These are phyloP conservation scores for Lampris incognitus DNA, from an alignment of 2,113 vertebrate species.

Conservation along the genomic window DNA sequence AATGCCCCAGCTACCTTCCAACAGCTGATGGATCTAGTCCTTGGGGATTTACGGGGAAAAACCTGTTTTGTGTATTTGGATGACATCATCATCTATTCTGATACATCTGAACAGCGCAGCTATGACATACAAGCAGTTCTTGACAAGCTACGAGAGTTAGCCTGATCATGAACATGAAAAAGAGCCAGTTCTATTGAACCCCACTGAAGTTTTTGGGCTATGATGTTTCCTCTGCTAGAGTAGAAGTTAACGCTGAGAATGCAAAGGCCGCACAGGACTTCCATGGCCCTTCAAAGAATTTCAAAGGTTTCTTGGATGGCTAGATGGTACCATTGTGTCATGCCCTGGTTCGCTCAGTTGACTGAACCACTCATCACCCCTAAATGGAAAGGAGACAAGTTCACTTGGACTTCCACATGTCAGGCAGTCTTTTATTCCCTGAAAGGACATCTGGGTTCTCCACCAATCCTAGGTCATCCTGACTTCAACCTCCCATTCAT, in stretches of 20 bases:
- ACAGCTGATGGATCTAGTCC: conserved; percentile 7
- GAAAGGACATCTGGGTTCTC: background rate
- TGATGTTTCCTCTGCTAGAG: background rate
- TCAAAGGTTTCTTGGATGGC: conserved; percentile 3
- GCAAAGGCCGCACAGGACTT: background rate
- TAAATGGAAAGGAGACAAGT: conserved; percentile 1
- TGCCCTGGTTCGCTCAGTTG: background rate
- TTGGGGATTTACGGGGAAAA: conserved; percentile 1
- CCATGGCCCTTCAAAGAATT: background rate
- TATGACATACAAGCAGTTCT: conserved; percentile 17
- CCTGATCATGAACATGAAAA: conserved; percentile 27
- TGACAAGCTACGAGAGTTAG: background rate
- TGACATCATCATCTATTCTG: conserved; percentile 32
- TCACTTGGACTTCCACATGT: background rate
- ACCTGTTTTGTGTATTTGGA: conserved; percentile 32
- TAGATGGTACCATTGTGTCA: conserved; percentile 11
- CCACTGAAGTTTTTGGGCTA: background rate
- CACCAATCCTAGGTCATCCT: conserved; percentile 20
- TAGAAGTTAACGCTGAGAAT: background rate
- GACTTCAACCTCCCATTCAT: background rate
- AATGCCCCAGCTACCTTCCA: conserved; percentile 11
- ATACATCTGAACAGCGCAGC: background rate
- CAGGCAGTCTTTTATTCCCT: background rate
- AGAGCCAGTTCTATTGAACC: conserved; percentile 1
- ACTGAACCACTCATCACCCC: conserved; percentile 1